Percentiles rank a stretch among this genome's conserved stretches.
phyloP scores from a whole-genome alignment of 2,797 vertebrate genomes.

The Falco rusticolus region DNA sequence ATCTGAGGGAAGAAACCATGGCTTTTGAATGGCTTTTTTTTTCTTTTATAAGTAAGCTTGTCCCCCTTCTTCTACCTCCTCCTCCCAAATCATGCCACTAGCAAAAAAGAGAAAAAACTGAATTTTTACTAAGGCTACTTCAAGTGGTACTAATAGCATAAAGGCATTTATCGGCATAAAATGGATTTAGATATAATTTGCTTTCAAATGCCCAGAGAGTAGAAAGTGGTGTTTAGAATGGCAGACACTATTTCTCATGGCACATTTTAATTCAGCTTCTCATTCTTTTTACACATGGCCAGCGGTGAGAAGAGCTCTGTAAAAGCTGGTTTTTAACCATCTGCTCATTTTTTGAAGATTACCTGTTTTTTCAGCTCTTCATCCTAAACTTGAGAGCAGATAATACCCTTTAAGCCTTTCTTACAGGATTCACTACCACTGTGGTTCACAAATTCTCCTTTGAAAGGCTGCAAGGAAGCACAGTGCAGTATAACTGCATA shows the following conservation, averaged over 20 bases:
- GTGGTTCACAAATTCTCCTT: background rate
- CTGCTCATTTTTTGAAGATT: background rate
- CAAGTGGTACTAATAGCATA: background rate
- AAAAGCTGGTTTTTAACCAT: background rate
- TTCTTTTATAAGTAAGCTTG: background rate
- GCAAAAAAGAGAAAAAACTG: background rate
- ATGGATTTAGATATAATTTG: background rate
- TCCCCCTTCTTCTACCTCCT: background rate
- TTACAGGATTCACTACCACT: background rate
- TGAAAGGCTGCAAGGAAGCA: background rate
- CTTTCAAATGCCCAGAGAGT: background rate
- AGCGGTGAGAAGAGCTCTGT: background rate
- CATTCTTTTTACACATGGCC: background rate
- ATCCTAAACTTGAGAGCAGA: background rate
- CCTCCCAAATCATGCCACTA: background rate
- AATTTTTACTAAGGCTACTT: background rate
- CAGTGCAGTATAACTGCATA: background rate
- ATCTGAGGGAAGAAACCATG: accelerated
- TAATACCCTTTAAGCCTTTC: background rate
- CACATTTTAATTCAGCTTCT: background rate
- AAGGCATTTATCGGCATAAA: background rate
- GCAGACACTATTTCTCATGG: background rate
- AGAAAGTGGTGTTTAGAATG: background rate
- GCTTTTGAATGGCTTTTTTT: background rate
- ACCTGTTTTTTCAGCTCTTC: background rate